A percentile compares a stretch with the other conserved stretches of the same genome.
Conservation (phyloP, 2,797 vertebrate genomes). For the Darevskia mixta region DNA sequence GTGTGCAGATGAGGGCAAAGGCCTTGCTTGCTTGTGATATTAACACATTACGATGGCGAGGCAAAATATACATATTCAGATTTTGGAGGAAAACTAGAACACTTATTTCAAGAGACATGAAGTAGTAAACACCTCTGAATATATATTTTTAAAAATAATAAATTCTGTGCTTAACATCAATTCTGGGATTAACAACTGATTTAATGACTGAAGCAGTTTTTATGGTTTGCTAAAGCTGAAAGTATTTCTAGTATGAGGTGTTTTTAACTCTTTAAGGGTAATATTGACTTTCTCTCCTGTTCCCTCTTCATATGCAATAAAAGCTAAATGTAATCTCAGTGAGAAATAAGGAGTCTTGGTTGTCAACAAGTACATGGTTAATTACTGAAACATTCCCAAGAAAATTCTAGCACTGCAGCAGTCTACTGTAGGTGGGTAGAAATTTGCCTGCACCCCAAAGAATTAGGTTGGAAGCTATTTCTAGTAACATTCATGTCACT, state of each 20-base stretch:
- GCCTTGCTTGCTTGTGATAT: accelerated
- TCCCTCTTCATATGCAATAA: not conserved
- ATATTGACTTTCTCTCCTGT: not conserved
- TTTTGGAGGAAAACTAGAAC: accelerated
- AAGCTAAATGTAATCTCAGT: not conserved
- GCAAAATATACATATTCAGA: not conserved
- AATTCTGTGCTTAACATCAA: not conserved
- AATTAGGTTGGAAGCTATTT: not conserved
- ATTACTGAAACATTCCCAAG: not conserved
- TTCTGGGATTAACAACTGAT: accelerated
- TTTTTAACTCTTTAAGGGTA: constrained; percentile 9
- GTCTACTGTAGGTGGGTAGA: not conserved
- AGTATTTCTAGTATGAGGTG: not conserved
- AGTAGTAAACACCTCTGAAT: not conserved
- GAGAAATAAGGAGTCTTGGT: not conserved
- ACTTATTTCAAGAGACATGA: not conserved
- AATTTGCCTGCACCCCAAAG: not conserved
- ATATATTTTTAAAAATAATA: too few species aligned
- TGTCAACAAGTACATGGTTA: not conserved
- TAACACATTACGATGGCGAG: accelerated
- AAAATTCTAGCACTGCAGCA: not conserved
- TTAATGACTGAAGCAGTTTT: accelerated
- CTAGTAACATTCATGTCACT: not conserved
- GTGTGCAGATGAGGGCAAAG: not conserved
- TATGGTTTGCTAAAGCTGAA: not conserved